Evolutionary conservation across 1,140 invertebrate genomes (phyloP).

Genomic region (Aphaenogaster ashmeadi): DNA sequence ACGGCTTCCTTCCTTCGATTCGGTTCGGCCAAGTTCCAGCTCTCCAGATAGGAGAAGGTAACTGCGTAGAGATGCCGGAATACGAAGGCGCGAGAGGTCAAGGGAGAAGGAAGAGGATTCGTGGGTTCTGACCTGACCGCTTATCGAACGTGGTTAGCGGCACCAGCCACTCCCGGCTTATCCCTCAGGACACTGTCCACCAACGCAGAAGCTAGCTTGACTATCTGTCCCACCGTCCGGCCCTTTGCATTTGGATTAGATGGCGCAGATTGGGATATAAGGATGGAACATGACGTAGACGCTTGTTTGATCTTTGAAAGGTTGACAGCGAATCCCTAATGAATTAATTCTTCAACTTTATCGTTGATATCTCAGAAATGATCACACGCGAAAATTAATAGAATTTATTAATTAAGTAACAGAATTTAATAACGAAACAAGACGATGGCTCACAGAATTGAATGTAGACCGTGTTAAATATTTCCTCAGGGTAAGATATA

Average conservation of each 20-base stretch:
- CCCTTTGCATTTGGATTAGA: constrained; percentile 62
- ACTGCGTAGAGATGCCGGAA: constrained; percentile 57
- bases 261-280: constrained; percentile 41
- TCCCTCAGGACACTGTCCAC: constrained; percentile 73
- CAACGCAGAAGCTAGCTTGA: constrained; percentile 67
- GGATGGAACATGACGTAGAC: constrained; percentile 37
- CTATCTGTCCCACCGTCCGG: constrained; percentile 66
- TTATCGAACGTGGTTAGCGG: constrained; percentile 77
- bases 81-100: constrained; percentile 62
- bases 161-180: constrained; percentile 76
- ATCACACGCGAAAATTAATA: not conserved
- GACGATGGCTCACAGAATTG: not conserved
- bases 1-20: constrained; percentile 38
- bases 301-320: constrained; percentile 19
- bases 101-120: constrained; percentile 39
- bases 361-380: not conserved
- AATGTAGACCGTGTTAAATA: constrained; percentile 36
- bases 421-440: constrained; percentile 1
- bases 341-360: constrained; percentile 3
- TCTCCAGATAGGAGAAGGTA: constrained; percentile 49
- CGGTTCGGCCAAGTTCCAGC: constrained; percentile 66
- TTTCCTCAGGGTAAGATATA: constrained; percentile 43
- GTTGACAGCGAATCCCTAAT: not conserved
- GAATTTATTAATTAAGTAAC: not conserved
- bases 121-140: constrained; percentile 74